A percentile compares a stretch with the other conserved stretches of the same genome.
phyloP scores from a whole-genome alignment of 2,888 invertebrate species.

The Halictus ligatus region DNA sequence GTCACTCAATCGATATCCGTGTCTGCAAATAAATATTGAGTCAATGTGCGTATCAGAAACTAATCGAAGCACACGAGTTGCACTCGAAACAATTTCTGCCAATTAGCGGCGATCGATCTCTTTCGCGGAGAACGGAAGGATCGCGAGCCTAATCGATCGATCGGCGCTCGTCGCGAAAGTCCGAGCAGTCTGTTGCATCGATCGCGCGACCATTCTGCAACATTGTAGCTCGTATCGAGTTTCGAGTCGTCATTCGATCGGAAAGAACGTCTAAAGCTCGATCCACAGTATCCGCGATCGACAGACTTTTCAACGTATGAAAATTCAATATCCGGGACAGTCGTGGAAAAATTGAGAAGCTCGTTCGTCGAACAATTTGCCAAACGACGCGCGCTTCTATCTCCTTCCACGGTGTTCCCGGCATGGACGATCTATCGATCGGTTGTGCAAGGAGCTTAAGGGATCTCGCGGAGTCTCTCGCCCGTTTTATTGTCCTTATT shows the following conservation, averaged over 20 bases:
- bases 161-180: slow-evolving; percentile 33
- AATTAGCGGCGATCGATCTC: background rate
- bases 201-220: slow-evolving; percentile 52
- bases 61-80: background rate
- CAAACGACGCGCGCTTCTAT: background rate
- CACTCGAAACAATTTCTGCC: background rate
- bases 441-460: slow-evolving; percentile 41
- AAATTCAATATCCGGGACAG: background rate
- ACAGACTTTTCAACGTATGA: background rate
- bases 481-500: slow-evolving; percentile 54
- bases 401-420: background rate
- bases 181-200: slow-evolving; percentile 1
- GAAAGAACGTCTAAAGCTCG: slow-evolving; percentile 26
- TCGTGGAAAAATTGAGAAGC: background rate
- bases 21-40: background rate
- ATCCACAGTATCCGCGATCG: slow-evolving; percentile 29
- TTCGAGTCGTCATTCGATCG: slow-evolving; percentile 32
- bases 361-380: background rate
- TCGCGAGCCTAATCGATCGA: slow-evolving; percentile 55
- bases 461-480: slow-evolving; percentile 10
- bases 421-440: background rate
- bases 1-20: no score
- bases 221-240: slow-evolving; percentile 52
- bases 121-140: background rate
- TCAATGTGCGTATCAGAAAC: background rate